Base-by-base conservation (phyloP, 1,140 invertebrate genomes). In the Microplitis demolitor region DNA sequence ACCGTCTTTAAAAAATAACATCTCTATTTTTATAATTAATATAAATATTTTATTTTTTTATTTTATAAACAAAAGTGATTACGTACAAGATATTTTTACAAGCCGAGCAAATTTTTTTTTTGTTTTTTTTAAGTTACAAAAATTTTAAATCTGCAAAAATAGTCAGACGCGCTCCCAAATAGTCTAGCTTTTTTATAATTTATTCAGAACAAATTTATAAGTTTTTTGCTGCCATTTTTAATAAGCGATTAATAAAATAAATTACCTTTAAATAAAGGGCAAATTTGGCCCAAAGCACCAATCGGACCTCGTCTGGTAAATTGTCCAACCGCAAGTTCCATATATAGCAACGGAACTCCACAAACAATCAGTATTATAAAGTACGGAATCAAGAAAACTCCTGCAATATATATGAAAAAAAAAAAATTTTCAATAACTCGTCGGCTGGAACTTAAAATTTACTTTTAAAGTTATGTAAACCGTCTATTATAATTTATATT, bases 251-350 rank as follows among this genome's bases (percentile, higher is more conserved):
- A 24, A 24, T 24, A 24, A 24, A 24, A 24, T 24, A 56, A 73
- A 68, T 80, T 90, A 94, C 94, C 94, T 93, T 95, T 95, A 76
- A 95, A 93, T 63, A 96, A 85, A 16, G 94, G 94, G 82, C 94
- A 95, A 67, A 96, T 89, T 85, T 95, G 93, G 67, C 93, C 93
- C 75, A 96, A 83, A 53, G 94, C 93, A 63, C 93, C 93, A 71
- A 95, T 95, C 4, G 93, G 93, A 69, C 93, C 94, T 74, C 94
- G 89, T 58, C 93, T 91, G 3, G 93, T 95, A 79, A 93, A 95
- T 79, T 95, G 94, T 45, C 94, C 94, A 69, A 95, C 89, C 24
- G 93, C 92, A 63, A 95, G 84, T 83, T 95, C 94, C 93, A 95
- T 94, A 81, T 94, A 94, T n/a, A 95, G 87, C 86, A 95, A 88